A percentile compares a stretch with the other conserved stretches of the same genome.
phyloP scores from a whole-genome alignment of 2,797 vertebrate species.

The Megalops cyprinoides region DNA sequence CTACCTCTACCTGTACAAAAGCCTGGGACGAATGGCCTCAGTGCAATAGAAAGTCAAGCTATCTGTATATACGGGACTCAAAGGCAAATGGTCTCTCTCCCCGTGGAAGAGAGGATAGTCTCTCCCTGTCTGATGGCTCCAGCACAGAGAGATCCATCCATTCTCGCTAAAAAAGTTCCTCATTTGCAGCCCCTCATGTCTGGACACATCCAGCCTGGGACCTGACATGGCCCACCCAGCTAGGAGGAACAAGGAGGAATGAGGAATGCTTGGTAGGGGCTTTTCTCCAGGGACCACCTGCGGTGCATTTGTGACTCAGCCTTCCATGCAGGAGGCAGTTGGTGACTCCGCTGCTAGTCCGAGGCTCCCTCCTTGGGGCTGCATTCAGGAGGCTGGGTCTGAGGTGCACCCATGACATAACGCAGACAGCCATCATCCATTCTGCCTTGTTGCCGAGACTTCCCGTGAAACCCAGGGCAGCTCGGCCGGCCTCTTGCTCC shows the following conservation, averaged over 20 bases:
- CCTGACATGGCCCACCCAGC: conserved; percentile 12
- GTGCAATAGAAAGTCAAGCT: too few relatives aligned
- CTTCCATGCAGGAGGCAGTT: neutral
- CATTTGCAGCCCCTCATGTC: neutral
- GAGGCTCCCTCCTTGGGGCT: neutral
- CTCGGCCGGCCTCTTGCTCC: conserved; percentile 33
- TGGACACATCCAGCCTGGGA: conserved; percentile 1
- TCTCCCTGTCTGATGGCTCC: too few relatives aligned
- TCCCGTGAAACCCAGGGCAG: neutral
- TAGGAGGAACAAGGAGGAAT: neutral
- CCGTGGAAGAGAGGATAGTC: too few relatives aligned
- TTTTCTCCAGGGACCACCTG: conserved; percentile 15
- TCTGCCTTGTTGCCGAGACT: conserved; percentile 19
- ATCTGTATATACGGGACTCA: too few relatives aligned
- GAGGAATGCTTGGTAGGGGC: conserved; percentile 13
- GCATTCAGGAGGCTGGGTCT: conserved; percentile 1
- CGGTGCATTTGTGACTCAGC: neutral
- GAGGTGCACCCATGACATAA: neutral
- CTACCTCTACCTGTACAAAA: too few relatives aligned
- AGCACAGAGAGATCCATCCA: neutral
- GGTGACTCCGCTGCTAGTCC: neutral
- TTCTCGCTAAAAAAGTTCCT: neutral
- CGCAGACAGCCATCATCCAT: conserved; percentile 16
- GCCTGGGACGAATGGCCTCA: too few relatives aligned
- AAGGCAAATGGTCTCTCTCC: too few relatives aligned